phyloP scores from a whole-genome alignment of 2,113 vertebrate genomes.

The Fregata magnificens region DNA sequence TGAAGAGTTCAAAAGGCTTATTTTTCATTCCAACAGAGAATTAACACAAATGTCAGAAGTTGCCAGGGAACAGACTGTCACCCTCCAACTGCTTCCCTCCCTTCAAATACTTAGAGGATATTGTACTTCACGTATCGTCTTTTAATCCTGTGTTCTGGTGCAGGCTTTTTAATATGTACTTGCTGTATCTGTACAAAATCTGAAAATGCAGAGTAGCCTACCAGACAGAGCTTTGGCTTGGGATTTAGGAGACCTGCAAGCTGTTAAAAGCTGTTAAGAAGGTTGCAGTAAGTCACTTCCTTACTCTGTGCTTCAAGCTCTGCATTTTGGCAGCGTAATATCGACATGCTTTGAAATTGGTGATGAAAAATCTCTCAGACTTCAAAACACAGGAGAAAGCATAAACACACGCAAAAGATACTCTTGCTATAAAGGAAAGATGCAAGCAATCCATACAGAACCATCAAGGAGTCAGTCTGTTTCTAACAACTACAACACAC shows the following conservation, averaged over 20 bases:
- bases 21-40: slow-evolving; percentile 61
- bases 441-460: background rate
- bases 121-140: background rate
- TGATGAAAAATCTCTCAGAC: slow-evolving; percentile 15
- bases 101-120: slow-evolving; percentile 45
- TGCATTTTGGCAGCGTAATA: background rate
- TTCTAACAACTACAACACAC: background rate
- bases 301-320: background rate
- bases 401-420: background rate
- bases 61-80: slow-evolving; percentile 68
- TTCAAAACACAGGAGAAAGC: background rate
- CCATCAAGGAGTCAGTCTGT: background rate
- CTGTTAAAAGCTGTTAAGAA: slow-evolving; percentile 29
- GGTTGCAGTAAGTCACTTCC: slow-evolving; percentile 33
- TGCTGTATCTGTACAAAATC: slow-evolving; percentile 32
- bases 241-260: background rate
- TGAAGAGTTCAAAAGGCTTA: slow-evolving; percentile 57
- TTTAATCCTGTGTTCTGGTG: slow-evolving; percentile 55
- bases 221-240: slow-evolving; percentile 35
- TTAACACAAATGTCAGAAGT: slow-evolving; percentile 64
- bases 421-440: background rate
- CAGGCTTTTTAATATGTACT: slow-evolving; percentile 47
- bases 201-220: slow-evolving; percentile 40
- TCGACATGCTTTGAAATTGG: background rate
- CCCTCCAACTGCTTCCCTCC: slow-evolving; percentile 58